Base-by-base conservation (phyloP, 2,113 vertebrate genomes). In the Pluvialis apricaria region DNA sequence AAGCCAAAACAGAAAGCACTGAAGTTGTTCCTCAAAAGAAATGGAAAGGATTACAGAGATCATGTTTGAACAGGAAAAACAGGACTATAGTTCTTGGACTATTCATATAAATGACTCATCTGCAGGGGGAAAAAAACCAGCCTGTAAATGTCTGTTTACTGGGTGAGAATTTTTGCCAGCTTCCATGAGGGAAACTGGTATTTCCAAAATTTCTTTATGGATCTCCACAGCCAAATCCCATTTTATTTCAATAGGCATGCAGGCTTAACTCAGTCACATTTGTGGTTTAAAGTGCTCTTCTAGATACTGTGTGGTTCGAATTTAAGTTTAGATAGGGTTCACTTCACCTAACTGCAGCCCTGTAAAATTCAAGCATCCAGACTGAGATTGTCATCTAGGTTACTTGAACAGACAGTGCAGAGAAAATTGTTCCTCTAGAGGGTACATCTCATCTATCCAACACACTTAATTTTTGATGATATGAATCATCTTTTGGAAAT, bases 351-450 rank as follows among this genome's bases (percentile, higher is more conserved):
- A 87, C 57, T 87, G 34, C 70, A 61, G 34, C 16, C 34, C 62
- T 92, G 57, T 80, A 91, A 91, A 96, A 92, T 72, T 87, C 49
- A 95, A 92, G 12, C 42, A 40, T 79, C 73, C 44, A 71, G 52
- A 34, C 93, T 40, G 36, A 92, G 84, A 76, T 62, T 82, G 81
- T 92, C 69, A 76, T 94, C 52, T 72, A 19, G 44, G 57, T 89
- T 91, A 94, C 73, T 76, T 85, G 78, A 96, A 87, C 32, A 96
- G 94, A 91, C 91, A 91, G 69, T 40, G 52, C 52, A 89, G 61
- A 85, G 65, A 92, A 91, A 85, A 71, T 57, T 87, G 11, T 34
- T 75, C 36, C 95, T 95, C 94, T 76, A 49, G 91, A 96, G 87
- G 20, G 16, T 87, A 87, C 61, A 65, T 71, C 28, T 55, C 69